These are phyloP conservation scores for Ambastaia sidthimunki DNA, from an alignment of 2,797 vertebrate genomes.

Conservation along the genomic window DNA sequence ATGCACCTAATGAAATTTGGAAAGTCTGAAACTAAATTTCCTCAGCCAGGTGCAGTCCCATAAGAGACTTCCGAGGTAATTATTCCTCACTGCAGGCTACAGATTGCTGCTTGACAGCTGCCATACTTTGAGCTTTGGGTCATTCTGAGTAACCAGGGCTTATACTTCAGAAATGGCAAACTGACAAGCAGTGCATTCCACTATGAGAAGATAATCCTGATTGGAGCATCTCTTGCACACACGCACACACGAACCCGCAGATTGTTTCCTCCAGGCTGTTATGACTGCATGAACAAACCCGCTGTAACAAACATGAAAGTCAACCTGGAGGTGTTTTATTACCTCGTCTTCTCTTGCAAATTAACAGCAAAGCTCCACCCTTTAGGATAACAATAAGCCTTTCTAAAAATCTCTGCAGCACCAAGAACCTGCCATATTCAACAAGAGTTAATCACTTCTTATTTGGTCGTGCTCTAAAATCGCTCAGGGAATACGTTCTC, in stretches of 20 bases:
- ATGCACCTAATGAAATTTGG: conserved; percentile 16
- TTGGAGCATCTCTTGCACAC: conserved; percentile 59
- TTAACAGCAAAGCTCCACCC: conserved; percentile 79
- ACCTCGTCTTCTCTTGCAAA: conserved; percentile 69
- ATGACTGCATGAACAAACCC: conserved; percentile 73
- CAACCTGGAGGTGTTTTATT: conserved; percentile 68
- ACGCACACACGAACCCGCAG: conserved; percentile 57
- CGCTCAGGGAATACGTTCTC: background rate
- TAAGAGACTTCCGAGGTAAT: conserved; percentile 11
- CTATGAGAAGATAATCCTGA: conserved; percentile 70
- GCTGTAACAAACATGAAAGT: conserved; percentile 80
- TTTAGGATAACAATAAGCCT: conserved; percentile 74
- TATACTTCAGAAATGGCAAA: conserved; percentile 53
- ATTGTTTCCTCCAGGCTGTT: conserved; percentile 73
- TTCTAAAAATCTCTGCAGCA: conserved; percentile 62
- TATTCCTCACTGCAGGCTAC: conserved; percentile 38
- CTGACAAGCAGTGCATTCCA: conserved; percentile 72
- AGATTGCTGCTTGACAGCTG: conserved; percentile 38
- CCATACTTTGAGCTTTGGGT: conserved; percentile 31
- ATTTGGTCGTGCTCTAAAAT: background rate
- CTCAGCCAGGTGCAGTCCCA: conserved; percentile 15
- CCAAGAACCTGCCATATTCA: conserved; percentile 43
- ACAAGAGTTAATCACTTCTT: conserved; percentile 55
- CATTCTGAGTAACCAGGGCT: conserved; percentile 57
- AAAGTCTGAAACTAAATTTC: conserved; percentile 37